Evolutionary conservation across 2,113 vertebrate genomes (phyloP), one percentile per base, ranked within the genome.

Genomic region (Eurystomus gularis): DNA sequence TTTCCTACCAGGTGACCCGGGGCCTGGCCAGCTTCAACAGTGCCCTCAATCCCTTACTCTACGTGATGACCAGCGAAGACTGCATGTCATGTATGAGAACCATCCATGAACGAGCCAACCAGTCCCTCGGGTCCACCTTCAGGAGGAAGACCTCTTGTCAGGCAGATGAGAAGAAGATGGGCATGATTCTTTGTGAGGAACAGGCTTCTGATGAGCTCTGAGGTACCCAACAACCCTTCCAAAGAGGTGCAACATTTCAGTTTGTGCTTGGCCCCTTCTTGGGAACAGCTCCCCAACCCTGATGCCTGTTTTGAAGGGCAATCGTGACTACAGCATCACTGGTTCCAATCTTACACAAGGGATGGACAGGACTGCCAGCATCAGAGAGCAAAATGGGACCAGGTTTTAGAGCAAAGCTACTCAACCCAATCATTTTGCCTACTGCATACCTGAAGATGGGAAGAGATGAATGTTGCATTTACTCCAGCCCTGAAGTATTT

Each of bases 11-110:
- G 91, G 96, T 98, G 51, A 97, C 97, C 26, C 97, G 98, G 13
- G 98, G 97, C 10, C 88, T 99, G 81, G 98, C 98, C 70, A 97
- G 98, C 95, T 92, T 99, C 77, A 99, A 98, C 96, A 98, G 98
- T 21, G 98, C 97, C 70, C 92, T 99, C 69, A 98, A 98, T 78
- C 98, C 98, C 12, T 88, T 99, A 64, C 91, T 99, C 78, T 99
- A 99, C 3, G 84, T 99, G 44, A 84, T 98, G 37, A 89, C 91
- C 48, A 92, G 87, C 7, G 93, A 97, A 33, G 77, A 98, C 42
- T 98, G 97, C 71, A 6, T 44, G 48, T 83, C 94, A n/a, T 69
- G 57, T 5, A 31, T 98, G 11, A 95, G 88, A 25, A 40, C 13
- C 17, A 48, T 97, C 49, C 9, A 1, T 20, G 71, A 80, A 76